Conservation (phyloP, 2,797 vertebrate genomes). For the Malurus leucopterus region DNA sequence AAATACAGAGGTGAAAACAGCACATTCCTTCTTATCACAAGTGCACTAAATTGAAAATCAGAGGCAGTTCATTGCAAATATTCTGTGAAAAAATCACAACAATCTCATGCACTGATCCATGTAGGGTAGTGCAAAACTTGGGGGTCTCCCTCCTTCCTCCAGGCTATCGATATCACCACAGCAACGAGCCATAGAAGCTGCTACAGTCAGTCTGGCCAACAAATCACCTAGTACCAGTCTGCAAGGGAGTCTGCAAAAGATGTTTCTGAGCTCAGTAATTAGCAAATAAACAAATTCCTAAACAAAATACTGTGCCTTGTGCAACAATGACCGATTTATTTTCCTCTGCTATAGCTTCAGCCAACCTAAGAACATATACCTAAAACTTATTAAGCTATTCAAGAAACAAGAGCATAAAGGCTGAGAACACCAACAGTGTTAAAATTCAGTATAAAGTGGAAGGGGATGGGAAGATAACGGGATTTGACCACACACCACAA, state of each 20-base stretch:
- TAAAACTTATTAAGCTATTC: not conserved
- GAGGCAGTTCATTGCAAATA: not conserved
- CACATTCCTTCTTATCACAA: not conserved
- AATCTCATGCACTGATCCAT: not conserved
- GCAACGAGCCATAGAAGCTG: not conserved
- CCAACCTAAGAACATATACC: not conserved
- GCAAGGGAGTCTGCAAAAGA: not conserved
- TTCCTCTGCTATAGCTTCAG: not conserved
- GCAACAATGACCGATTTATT: rapidly evolving
- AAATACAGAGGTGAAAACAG: not conserved
- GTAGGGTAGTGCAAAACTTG: not conserved
- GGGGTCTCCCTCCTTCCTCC: not conserved
- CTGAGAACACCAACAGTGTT: not conserved
- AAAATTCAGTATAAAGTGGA: not conserved
- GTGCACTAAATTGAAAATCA: not conserved
- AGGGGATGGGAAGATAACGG: not conserved
- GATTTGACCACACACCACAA: not conserved
- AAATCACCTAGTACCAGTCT: not conserved
- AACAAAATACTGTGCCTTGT: not conserved
- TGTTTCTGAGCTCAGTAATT: not conserved
- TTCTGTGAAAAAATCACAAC: not conserved
- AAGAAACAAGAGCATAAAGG: not conserved
- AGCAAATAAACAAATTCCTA: not conserved
- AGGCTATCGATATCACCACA: not conserved
- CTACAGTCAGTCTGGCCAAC: not conserved